Evolutionary conservation across 2,113 vertebrate genomes (phyloP).

Genomic region (Amblyornis subalaris): DNA sequence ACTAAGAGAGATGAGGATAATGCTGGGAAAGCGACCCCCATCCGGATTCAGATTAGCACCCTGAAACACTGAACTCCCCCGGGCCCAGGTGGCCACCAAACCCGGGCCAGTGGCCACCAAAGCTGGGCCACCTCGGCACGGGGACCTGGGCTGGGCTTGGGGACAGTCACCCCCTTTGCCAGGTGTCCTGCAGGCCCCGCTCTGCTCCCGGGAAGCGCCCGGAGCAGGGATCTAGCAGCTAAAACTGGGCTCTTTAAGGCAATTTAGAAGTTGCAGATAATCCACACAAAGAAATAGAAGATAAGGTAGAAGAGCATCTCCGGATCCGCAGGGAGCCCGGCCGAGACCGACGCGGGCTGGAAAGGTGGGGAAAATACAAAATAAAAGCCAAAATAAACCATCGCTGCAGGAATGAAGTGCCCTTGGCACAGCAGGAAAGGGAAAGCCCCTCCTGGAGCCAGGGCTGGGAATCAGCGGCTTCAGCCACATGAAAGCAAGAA

Average conservation of each 20-base stretch:
- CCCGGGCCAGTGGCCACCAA: neutral
- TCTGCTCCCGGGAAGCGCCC: constrained; percentile 46
- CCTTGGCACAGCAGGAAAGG: constrained; percentile 23
- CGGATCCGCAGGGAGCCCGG: constrained; percentile 43
- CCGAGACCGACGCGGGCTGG: constrained; percentile 38
- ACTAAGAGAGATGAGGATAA: constrained; percentile 28
- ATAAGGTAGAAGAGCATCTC: constrained; percentile 46
- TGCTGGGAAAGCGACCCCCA: constrained; percentile 25
- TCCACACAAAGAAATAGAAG: constrained; percentile 49
- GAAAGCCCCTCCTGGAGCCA: constrained; percentile 43
- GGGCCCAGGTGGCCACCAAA: neutral
- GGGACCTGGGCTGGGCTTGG: neutral
- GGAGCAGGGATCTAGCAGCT: constrained; percentile 69
- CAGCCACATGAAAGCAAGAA: constrained; percentile 61
- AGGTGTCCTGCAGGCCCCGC: constrained; percentile 57
- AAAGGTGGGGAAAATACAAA: constrained; percentile 3
- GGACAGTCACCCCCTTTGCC: constrained; percentile 29
- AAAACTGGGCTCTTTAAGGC: constrained; percentile 78
- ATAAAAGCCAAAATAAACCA: neutral
- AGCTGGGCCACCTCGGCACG: constrained; percentile 1
- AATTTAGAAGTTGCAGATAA: constrained; percentile 75
- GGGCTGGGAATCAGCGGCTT: constrained; percentile 50
- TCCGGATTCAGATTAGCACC: constrained; percentile 59
- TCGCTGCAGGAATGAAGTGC: constrained; percentile 26
- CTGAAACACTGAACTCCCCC: constrained; percentile 20